Evolutionary conservation across 1,140 invertebrate genomes (phyloP), one percentile per base, ranked within the genome.

Genomic region (Drosophila neocordata): DNA sequence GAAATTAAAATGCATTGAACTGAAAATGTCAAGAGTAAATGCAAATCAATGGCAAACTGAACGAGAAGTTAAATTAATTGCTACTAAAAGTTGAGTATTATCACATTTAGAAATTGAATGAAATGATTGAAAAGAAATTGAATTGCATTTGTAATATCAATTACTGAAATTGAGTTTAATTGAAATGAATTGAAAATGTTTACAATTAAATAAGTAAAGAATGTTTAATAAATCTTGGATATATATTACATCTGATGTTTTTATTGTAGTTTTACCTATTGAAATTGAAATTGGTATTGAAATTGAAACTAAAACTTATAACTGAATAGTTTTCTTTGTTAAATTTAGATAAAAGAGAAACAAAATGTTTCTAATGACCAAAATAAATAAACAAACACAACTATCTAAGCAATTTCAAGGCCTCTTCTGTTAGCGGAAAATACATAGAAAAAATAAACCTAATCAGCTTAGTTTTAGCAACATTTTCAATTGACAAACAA

Each of bases 381-480:
- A 48, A 48, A 48, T 11, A 48, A 48, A 48, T 48, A 48, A 48
- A 48, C 1, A 55, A 55, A 55, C 8, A 55, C 4, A 13, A 31
- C 52, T 15, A 55, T 31, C 24, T 55, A 34, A 55, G 15, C 13
- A 27, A 31, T 55, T 13, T 51, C 15, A 52, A 52, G 48, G 48
- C 20, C 20, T 12, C 12, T 52, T 52, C 20, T 22, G 22, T 51
- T 18, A 56, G 44, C 24, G 37, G 15, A 35, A 20, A 34, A 55
- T 1, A 15, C 27, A 27, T 7, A 24, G 11, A 22, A 51, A 15
- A 53, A 3, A 41, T 35, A 51, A 55, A 24, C 12, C 0, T 18
- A 59, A 73, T 70, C 61, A 12, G 71, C 69, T 73, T 73, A 62
- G 18, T 48, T 48, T 55, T 60, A 65, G 59, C 22, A 34, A 53